A percentile compares a stretch with the other conserved stretches of the same genome.
Evolutionary conservation across 2,797 vertebrate species (phyloP).

Genomic region (Petrocephalus sullivani): DNA sequence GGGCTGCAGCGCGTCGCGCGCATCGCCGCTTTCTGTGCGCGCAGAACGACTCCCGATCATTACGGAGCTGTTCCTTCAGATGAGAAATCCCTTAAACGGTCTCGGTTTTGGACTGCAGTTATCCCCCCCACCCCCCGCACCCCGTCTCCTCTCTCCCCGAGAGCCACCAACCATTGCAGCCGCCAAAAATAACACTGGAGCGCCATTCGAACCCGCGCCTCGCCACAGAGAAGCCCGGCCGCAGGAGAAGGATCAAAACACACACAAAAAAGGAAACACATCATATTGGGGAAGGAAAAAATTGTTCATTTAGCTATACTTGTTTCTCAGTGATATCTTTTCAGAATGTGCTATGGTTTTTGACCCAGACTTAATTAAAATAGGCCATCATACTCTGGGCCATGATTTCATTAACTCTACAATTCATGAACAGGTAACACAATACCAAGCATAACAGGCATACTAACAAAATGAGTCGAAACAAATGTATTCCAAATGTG

Average conservation of each 20-base stretch:
- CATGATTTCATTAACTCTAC: not conserved
- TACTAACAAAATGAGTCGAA: conserved; percentile 16
- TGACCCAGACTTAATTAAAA: conserved; percentile 43
- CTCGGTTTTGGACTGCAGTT: conserved; percentile 59
- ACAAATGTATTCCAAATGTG: not conserved
- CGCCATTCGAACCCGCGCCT: conserved; percentile 71
- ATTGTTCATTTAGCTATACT: conserved; percentile 58
- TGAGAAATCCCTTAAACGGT: conserved; percentile 71
- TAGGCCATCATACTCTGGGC: not conserved
- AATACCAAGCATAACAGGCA: not conserved
- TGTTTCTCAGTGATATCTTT: conserved; percentile 55
- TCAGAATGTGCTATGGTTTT: conserved; percentile 62
- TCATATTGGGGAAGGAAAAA: conserved; percentile 64
- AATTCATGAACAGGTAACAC: conserved; percentile 5
- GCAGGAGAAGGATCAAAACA: conserved; percentile 75
- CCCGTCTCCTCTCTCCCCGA: conserved; percentile 60
- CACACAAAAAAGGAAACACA: conserved; percentile 80
- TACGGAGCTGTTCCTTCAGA: conserved; percentile 68
- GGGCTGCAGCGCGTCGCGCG: not conserved
- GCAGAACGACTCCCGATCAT: conserved; percentile 60
- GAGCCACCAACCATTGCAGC: conserved; percentile 72
- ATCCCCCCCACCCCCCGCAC: conserved; percentile 24
- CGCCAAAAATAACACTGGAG: conserved; percentile 80
- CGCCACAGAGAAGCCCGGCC: conserved; percentile 61
- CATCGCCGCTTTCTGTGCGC: conserved; percentile 33